A percentile compares a stretch with the other conserved stretches of the same genome.
Evolutionary conservation across 2,888 invertebrate genomes (phyloP).

Genomic region (Petrolisthes manimaculis): DNA sequence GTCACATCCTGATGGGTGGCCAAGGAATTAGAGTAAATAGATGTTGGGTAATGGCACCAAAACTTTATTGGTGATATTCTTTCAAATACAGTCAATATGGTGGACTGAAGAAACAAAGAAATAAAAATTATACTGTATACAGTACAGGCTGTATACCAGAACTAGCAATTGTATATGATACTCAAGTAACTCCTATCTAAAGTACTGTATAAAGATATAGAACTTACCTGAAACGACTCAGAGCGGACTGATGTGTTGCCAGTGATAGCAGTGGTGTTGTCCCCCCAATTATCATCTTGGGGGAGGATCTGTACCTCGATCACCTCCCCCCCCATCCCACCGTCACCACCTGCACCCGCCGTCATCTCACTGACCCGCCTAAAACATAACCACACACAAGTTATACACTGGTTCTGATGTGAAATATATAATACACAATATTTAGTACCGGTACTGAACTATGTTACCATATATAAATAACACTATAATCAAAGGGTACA

Average conservation of each 20-base stretch:
- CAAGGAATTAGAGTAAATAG: not conserved
- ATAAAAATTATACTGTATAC: not conserved
- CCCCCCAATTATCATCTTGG: slow-evolving; percentile 98
- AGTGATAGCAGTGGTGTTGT: slow-evolving; percentile 97
- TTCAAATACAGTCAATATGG: not conserved
- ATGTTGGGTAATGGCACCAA: not conserved
- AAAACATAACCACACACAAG: not conserved
- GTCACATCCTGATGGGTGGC: slow-evolving; percentile 68
- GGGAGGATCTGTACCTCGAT: slow-evolving; percentile 96
- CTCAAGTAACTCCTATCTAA: not conserved
- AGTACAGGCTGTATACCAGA: not conserved
- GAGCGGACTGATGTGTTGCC: slow-evolving; percentile 79
- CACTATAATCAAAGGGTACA: no score
- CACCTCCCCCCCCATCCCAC: slow-evolving; percentile 81
- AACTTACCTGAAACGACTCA: slow-evolving; percentile 66
- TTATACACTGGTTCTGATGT: no score
- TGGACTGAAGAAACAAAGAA: not conserved
- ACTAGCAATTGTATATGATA: not conserved
- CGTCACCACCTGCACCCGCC: slow-evolving; percentile 79
- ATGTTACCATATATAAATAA: not conserved
- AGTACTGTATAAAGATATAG: not conserved
- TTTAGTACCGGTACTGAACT: no score
- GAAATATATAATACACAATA: no score
- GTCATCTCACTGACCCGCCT: slow-evolving; percentile 65
- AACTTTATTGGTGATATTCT: not conserved